Base-by-base conservation (phyloP, 2,797 vertebrate species). In the Schizothorax lantsangensis region DNA sequence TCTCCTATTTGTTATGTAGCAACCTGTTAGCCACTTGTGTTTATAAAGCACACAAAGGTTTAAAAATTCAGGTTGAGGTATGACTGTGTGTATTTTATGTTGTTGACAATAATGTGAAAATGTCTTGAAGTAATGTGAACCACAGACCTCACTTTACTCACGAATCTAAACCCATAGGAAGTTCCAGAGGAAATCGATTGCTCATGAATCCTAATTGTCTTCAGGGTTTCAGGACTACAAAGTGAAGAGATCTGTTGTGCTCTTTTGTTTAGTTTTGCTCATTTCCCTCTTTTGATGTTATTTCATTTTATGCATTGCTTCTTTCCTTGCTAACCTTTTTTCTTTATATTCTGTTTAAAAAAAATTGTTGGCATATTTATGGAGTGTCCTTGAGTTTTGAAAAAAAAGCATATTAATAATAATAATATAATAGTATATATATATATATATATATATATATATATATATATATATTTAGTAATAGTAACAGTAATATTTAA, bases 21-120 rank as follows among this genome's bases (percentile, higher is more conserved):
- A 80, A 66, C n/a, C 26, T 79, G 38, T 79, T 62, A 79, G 11
- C 23, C n/a, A 78, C 52, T 78, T n/a, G 23, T 12, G 17, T 38
- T 78, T 68, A 36, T 52, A 21, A 49, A 74, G 45, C 45, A 47
- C 73, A 75, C 7, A 30, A 47, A 15, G 73, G 12, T 49, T 15
- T 33, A 30, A 74, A 72, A 38, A 36, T 2, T n/a, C 3, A 38
- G 30, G 14, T 36, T 71, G 30, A 66, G 30, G 17, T 19, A 11
- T 72, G 69, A 72, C 10, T 45, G 43, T 52, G 45, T 52, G 15
- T 75, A 26, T 49, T 74, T 47, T 49, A 14, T 47, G 45, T 47
- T 52, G n/a, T 30, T 30, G 9, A 23, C 38, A 40, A 68, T 68
- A 36, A 68, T 8, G 30, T 68, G 15, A 68, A 68, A 9, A 33